Evolutionary conservation across 2,113 vertebrate genomes (phyloP).

Genomic region (Ceratotherium simum): DNA sequence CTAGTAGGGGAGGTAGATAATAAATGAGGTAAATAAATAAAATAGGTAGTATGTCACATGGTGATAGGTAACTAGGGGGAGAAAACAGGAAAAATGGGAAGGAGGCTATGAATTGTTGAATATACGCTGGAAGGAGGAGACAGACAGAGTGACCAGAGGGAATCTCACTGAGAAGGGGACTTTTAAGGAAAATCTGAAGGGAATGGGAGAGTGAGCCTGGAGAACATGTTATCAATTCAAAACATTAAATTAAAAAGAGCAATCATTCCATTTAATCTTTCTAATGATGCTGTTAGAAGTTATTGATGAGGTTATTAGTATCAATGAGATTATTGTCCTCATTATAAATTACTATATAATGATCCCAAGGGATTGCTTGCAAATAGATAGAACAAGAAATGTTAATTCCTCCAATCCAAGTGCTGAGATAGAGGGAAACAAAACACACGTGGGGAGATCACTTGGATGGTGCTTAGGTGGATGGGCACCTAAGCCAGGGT

Average conservation of each 20-base stretch:
- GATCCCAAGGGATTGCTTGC: not conserved
- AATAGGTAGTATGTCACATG: not conserved
- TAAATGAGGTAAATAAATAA: not conserved
- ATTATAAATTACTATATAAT: constrained; percentile 18
- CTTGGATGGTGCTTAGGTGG: not conserved
- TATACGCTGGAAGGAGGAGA: not conserved
- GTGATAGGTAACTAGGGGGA: not conserved
- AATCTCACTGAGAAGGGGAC: not conserved
- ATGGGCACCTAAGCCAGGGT: no score
- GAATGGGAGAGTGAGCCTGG: not conserved
- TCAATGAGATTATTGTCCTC: constrained; percentile 2
- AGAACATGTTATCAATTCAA: not conserved
- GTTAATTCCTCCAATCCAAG: not conserved
- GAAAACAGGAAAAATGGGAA: not conserved
- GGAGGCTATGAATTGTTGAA: not conserved
- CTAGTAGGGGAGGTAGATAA: not conserved
- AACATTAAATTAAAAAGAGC: constrained; percentile 35
- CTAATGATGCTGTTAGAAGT: not conserved
- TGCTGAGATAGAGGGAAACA: not conserved
- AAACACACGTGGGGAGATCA: not conserved
- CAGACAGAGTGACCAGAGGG: not conserved
- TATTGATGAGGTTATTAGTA: constrained; percentile 54
- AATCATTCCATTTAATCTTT: constrained; percentile 39
- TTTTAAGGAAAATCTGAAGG: not conserved
- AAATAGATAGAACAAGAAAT: constrained; percentile 19